These are phyloP conservation scores for Sandelia bainsii DNA, from an alignment of 2,797 vertebrate species.

Conservation along the genomic window DNA sequence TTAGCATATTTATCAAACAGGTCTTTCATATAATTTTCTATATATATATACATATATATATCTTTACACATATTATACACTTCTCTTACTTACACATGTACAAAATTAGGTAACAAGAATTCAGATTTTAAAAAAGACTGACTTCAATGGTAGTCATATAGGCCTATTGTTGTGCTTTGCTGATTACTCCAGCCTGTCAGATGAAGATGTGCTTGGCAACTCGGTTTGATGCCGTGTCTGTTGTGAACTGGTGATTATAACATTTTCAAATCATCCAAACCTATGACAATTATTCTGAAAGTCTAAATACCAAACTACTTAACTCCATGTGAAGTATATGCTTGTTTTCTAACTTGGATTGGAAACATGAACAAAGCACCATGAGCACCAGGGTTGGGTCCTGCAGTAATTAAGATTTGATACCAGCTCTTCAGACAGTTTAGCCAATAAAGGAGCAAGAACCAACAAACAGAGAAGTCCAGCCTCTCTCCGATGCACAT, in stretches of 20 bases:
- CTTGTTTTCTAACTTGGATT: constrained; percentile 26
- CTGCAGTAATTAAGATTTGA: constrained; percentile 33
- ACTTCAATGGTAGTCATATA: constrained; percentile 72
- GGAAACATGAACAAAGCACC: constrained; percentile 37
- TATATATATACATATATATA: constrained; percentile 82
- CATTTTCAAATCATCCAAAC: constrained; percentile 31
- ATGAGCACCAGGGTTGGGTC: constrained; percentile 26
- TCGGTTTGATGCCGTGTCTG: constrained; percentile 62
- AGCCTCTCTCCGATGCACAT: constrained; percentile 62
- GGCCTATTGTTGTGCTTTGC: constrained; percentile 67
- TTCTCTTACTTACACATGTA: constrained; percentile 85
- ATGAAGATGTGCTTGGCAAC: constrained; percentile 71
- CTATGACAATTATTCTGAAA: constrained; percentile 1
- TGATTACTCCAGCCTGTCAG: constrained; percentile 65
- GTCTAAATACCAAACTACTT: constrained; percentile 18
- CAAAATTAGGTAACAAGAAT: constrained; percentile 78
- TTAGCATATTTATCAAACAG: constrained; percentile 85
- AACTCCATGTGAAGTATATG: background rate
- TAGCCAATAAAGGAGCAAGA: constrained; percentile 58
- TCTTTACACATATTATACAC: constrained; percentile 85
- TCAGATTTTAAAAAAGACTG: constrained; percentile 59
- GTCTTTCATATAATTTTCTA: constrained; percentile 85
- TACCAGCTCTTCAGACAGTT: constrained; percentile 57
- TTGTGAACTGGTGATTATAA: constrained; percentile 22
- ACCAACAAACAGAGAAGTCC: constrained; percentile 69